Evolutionary conservation across 2,113 vertebrate genomes (phyloP), one percentile per base, ranked within the genome.

Genomic region (Camelus bactrianus): DNA sequence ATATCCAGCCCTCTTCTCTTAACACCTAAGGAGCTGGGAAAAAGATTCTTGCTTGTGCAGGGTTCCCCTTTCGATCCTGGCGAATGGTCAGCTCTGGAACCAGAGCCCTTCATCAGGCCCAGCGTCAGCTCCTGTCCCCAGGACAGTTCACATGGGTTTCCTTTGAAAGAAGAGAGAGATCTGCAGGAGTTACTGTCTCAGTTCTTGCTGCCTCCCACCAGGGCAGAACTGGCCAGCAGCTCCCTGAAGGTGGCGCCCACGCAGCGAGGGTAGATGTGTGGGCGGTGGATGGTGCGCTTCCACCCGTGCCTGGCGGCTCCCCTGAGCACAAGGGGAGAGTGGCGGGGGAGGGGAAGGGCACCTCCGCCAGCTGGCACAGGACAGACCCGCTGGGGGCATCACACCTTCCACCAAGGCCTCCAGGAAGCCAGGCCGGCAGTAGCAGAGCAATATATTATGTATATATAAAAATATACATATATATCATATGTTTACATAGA

Each of bases 191-290:
- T 99, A 93, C 26, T 94, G 97, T 26, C 99, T 99, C 84, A 99
- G 75, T 2, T 98, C 97, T 38, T 98, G 98, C 1, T 98, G 98
- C 77, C 94, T 94, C 0, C 99, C 99, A 3, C 99, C 99, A 0
- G 97, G 54, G 0, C 98, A 93, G 80, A 99, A 99, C 95, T 99
- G 0, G 97, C 96, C 0, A 99, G 99, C 32, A 99, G 98, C 97
- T 99, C 99, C 93, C 99, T 98, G 98, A 99, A 99, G 0, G 99
- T 99, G 97, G 98, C 89, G 16, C 99, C 99, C 79, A 99, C 96
- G 0, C 99, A 98, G 35, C 99, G 99, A 1, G 94, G 72, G 4
- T 92, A 32, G 22, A 99, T 96, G 19, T 99, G 98, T 52, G 97
- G 96, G 72, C 99, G 98, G 22, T 97, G 96, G 84, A 99, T 99